Conservation (phyloP, 2,888 invertebrate genomes). For the Parochlus steinenii region DNA sequence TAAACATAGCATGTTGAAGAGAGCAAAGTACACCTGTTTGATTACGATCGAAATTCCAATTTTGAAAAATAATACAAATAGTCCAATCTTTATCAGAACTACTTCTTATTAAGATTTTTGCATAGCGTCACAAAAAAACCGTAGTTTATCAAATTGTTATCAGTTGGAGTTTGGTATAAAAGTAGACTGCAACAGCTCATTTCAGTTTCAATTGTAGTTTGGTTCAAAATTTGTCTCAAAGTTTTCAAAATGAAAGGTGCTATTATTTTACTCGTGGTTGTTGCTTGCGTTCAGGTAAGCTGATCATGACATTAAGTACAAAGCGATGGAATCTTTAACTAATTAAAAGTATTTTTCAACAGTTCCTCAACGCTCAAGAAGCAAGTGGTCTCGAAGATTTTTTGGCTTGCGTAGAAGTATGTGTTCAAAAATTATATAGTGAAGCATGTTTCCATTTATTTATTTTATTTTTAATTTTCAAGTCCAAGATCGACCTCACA, state of each 20-base stretch:
- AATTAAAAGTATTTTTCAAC: too few relatives aligned
- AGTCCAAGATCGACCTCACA: not conserved
- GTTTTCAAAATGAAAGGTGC: too few relatives aligned
- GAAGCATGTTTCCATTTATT: not conserved
- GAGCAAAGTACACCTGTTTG: not conserved
- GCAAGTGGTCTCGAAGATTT: too few relatives aligned
- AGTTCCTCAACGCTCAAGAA: too few relatives aligned
- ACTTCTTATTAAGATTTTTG: too few relatives aligned
- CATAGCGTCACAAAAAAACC: too few relatives aligned
- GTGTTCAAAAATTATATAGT: not conserved
- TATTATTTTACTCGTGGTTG: conserved; percentile 3
- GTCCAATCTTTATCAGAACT: not conserved
- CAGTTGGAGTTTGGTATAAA: too few relatives aligned
- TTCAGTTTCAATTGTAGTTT: too few relatives aligned
- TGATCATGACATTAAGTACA: not conserved
- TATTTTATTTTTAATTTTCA: too few relatives aligned
- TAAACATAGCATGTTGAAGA: not conserved
- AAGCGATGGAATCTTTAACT: not conserved
- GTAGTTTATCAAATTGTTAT: too few relatives aligned
- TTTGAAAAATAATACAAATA: not conserved
- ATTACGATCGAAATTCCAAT: not conserved
- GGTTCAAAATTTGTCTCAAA: too few relatives aligned
- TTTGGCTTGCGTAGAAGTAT: too few relatives aligned
- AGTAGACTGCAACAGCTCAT: not conserved
- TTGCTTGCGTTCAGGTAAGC: not conserved